phyloP scores from a whole-genome alignment of 1,140 invertebrate species.

The Whitmania pigra region DNA sequence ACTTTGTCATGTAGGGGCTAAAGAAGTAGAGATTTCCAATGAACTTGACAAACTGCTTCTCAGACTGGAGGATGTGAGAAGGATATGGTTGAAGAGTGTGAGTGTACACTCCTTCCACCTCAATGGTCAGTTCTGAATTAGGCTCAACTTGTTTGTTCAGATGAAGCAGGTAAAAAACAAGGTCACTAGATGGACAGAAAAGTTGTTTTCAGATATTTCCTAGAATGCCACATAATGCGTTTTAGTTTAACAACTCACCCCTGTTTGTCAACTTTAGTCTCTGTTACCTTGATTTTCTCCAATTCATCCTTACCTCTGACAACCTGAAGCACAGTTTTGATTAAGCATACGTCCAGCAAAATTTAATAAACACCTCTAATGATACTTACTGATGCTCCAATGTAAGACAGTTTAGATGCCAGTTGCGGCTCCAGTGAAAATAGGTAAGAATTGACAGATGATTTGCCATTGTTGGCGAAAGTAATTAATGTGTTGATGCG shows the following conservation, averaged over 20 bases:
- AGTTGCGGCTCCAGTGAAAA: conserved; percentile 56
- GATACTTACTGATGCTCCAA: conserved; percentile 50
- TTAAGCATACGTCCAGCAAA: background rate
- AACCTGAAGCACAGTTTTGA: background rate
- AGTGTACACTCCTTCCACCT: conserved; percentile 62
- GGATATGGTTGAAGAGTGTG: conserved; percentile 70
- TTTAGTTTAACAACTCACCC: background rate
- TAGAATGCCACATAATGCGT: background rate
- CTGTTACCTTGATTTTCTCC: conserved; percentile 45
- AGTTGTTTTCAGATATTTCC: background rate
- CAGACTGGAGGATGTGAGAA: conserved; percentile 70
- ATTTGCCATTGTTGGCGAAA: conserved; percentile 65
- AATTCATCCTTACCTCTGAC: conserved; percentile 29
- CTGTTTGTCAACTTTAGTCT: conserved; percentile 42
- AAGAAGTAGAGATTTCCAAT: conserved; percentile 70
- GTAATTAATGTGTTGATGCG: conserved; percentile 66
- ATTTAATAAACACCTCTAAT: background rate
- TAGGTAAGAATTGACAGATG: conserved; percentile 55
- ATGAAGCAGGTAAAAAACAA: background rate
- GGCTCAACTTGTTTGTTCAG: conserved; percentile 28
- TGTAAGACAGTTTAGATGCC: conserved; percentile 56
- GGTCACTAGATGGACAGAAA: background rate
- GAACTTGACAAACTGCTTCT: conserved; percentile 81
- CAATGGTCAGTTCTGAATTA: conserved; percentile 42
- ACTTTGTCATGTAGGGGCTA: conserved; percentile 62